Conservation (phyloP, 2,888 invertebrate species). For the Eudasyphora cyanicolor region DNA sequence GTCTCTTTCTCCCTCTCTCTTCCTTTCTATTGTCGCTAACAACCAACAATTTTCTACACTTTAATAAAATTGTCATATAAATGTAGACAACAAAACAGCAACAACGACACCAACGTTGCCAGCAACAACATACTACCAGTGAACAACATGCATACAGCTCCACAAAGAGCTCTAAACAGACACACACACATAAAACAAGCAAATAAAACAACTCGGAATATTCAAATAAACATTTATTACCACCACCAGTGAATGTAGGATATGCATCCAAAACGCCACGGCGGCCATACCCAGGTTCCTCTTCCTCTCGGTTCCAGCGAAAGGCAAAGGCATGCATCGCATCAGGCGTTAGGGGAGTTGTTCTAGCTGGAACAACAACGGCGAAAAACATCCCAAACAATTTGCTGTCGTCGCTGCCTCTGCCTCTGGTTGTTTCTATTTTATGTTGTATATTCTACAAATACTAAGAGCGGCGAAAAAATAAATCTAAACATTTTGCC, state of each 20-base stretch:
- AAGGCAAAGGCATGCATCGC: not conserved
- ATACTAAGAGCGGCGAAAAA: conserved; percentile 44
- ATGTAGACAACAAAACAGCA: conserved; percentile 22
- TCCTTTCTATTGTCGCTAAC: too few species aligned
- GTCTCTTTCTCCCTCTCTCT: not conserved
- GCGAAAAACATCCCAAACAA: conserved; percentile 52
- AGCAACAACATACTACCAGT: not conserved
- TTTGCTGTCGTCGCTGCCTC: conserved; percentile 44
- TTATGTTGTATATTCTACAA: conserved; percentile 26
- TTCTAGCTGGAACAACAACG: conserved; percentile 9
- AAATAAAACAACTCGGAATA: conserved; percentile 44
- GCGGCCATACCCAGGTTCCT: not conserved
- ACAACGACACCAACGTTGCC: not conserved
- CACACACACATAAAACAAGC: conserved; percentile 25
- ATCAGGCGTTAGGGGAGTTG: not conserved
- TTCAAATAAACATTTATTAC: conserved; percentile 54
- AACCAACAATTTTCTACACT: conserved; percentile 59
- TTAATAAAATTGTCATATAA: conserved; percentile 65
- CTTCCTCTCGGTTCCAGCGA: not conserved
- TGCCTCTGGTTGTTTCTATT: too few species aligned
- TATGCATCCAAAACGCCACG: not conserved
- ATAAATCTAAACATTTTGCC: conserved; percentile 55
- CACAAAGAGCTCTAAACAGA: not conserved
- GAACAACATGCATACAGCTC: conserved; percentile 20
- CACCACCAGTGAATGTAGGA: not conserved